Evolutionary conservation across 2,888 invertebrate species (phyloP).

Genomic region (Tiphia femorata): DNA sequence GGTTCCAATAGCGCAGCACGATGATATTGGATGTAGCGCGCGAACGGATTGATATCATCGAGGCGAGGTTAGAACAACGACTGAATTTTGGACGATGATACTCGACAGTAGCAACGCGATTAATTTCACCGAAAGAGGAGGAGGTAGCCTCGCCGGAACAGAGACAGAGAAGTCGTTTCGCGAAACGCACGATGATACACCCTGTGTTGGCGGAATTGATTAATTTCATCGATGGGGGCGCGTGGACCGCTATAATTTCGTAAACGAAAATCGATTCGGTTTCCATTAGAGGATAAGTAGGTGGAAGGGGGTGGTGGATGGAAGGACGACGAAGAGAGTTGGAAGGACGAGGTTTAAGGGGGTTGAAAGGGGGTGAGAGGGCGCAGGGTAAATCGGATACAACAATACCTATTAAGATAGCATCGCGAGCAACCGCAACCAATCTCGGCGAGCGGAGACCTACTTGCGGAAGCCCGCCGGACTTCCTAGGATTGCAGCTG

Average conservation of each 20-base stretch:
- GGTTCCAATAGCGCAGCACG: too few species aligned
- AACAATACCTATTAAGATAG: constrained; percentile 46
- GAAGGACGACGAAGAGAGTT: background rate
- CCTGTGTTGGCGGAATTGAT: constrained; percentile 37
- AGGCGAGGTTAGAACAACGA: too few species aligned
- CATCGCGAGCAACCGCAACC: constrained; percentile 40
- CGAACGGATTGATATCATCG: too few species aligned
- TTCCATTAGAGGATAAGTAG: constrained; percentile 42
- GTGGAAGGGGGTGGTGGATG: constrained; percentile 5
- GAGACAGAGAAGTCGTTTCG: too few species aligned
- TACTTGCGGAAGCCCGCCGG: constrained; percentile 27
- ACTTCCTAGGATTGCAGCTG: constrained; percentile 32
- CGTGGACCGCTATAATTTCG: constrained; percentile 34
- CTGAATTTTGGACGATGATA: too few species aligned
- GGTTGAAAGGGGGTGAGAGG: constrained; percentile 12
- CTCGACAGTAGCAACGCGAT: too few species aligned
- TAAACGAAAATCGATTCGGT: constrained; percentile 47
- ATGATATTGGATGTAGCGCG: too few species aligned
- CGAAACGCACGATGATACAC: too few species aligned
- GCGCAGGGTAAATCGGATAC: constrained; percentile 33
- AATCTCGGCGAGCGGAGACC: constrained; percentile 33
- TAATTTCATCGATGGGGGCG: constrained; percentile 40
- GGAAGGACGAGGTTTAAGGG: background rate
- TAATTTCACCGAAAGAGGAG: too few species aligned
- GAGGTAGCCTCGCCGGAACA: too few species aligned